Base-by-base conservation (phyloP, 2,797 vertebrate species). In the Myripristis jacobus region DNA sequence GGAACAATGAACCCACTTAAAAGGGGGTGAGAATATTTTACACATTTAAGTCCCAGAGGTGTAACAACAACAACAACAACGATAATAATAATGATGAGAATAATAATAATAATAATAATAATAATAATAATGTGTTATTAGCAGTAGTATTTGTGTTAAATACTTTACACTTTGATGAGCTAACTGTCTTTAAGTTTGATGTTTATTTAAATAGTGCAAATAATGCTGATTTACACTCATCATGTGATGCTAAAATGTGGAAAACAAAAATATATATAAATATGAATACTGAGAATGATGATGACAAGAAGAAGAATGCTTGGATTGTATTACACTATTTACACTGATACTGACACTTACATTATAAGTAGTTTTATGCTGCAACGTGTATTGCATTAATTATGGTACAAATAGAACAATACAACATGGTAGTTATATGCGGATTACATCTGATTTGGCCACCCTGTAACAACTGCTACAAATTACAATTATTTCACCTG, bases 381-480 rank as follows among this genome's bases (percentile, higher is more conserved):
- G 75, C 51, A 87, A 87, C 38, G 72, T 54, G 73, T 90, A 88
- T 90, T 87, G 86, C 81, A 85, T 81, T 70, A 50, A 61, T 80
- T 29, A 70, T 82, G 75, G 46, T 85, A 84, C 82, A 91, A 91
- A 85, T 79, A 83, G 56, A 88, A 83, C 51, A 73, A 80, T 66
- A 46, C 77, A 73, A 77, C 29, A 70, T 75, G 59, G 80, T 70
- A 79, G 77, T 78, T 73, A 77, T 75, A 79, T 77, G 79, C 75
- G 77, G 80, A 75, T 77, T 89, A 82, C 69, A 73, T 87, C 68
- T 68, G 81, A 86, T 90, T 89, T 84, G 84, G 87, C 90, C 91
- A 94, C 90, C 93, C 93, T 93, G 93, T 92, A 90, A 92, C 85
- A 88, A 83, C 90, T 91, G 90, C 90, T 93, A 92, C 91, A 94